These are phyloP conservation scores for Himantopus leucocephalus DNA, from an alignment of 2,113 vertebrate genomes.

Conservation along the genomic window DNA sequence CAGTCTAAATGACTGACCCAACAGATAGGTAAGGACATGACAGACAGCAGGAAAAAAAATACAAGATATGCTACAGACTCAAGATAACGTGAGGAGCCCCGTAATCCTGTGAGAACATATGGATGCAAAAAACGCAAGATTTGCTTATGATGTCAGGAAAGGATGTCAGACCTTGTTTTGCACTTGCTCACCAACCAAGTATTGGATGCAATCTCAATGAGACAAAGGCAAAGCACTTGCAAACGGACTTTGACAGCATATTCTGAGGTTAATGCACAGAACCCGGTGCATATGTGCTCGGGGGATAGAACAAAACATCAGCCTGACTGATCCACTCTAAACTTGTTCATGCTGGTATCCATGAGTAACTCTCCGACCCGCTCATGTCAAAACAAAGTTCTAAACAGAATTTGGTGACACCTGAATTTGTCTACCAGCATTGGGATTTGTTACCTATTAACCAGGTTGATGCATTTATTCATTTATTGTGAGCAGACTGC, in stretches of 20 bases:
- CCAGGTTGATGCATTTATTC: not conserved
- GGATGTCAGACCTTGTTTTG: not conserved
- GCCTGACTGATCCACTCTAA: not conserved
- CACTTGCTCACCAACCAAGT: not conserved
- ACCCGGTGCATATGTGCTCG: fast-evolving
- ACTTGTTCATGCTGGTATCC: not conserved
- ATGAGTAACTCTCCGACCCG: fast-evolving
- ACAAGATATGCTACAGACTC: not conserved
- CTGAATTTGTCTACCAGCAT: not conserved
- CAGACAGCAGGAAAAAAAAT: not conserved
- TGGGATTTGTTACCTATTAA: not conserved
- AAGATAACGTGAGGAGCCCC: not conserved
- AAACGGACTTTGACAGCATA: not conserved
- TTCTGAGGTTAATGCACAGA: not conserved
- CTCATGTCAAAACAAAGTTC: not conserved
- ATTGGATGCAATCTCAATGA: not conserved
- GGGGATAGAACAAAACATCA: not conserved
- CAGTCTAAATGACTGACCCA: not conserved
- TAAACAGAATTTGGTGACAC: not conserved
- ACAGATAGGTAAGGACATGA: not conserved
- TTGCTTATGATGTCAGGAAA: not conserved
- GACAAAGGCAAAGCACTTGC: not conserved
- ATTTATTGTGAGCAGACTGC: not conserved
- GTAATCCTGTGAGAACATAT: not conserved
- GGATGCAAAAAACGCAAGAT: not conserved